Evolutionary conservation across 2,113 vertebrate species (phyloP).

Genomic region (Salvelinus fontinalis): DNA sequence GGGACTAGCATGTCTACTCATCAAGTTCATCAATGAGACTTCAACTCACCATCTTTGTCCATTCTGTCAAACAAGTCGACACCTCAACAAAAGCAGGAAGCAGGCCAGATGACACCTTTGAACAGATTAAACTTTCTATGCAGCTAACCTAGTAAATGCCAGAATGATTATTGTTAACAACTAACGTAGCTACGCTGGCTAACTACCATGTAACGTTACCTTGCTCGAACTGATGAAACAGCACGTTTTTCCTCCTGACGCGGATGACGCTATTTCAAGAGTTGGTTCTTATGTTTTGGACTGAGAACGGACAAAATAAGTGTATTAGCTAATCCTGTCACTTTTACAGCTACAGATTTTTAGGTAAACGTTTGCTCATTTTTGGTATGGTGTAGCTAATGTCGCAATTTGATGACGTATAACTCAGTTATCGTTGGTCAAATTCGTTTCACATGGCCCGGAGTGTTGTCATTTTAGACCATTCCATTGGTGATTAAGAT

Average conservation of each 20-base stretch:
- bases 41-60: slow-evolving; percentile 1
- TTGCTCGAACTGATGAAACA: neutral
- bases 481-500: no score
- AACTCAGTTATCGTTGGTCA: neutral
- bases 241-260: neutral
- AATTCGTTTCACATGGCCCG: no score
- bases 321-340: neutral
- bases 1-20: no score
- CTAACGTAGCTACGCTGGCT: no score
- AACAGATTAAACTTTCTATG: neutral
- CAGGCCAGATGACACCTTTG: neutral
- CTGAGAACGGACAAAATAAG: neutral
- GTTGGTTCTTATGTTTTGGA: neutral
- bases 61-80: neutral
- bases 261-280: neutral
- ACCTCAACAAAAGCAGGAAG: neutral
- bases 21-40: neutral
- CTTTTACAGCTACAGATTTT: neutral
- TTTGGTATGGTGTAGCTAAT: neutral
- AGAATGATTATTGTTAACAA: neutral
- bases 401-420: neutral
- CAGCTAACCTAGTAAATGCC: neutral
- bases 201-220: no score
- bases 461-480: no score
- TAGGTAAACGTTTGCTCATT: neutral